A percentile compares a stretch with the other conserved stretches of the same genome.
These are phyloP conservation scores for Cololabis saira DNA, from an alignment of 2,113 vertebrate genomes.

Conservation along the genomic window DNA sequence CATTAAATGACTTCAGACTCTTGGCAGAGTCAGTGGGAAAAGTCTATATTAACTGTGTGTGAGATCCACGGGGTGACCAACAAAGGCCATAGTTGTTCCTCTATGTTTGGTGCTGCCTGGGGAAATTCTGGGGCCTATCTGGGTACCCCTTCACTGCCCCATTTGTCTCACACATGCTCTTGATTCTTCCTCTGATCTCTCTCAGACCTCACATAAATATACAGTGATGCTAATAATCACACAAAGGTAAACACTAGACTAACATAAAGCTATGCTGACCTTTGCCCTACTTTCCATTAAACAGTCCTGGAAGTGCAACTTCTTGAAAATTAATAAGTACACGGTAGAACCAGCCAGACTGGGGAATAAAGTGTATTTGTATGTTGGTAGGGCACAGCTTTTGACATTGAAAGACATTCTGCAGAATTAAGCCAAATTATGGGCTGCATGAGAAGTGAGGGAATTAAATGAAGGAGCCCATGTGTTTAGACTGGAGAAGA, in stretches of 20 bases:
- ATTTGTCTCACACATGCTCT: constrained; percentile 46
- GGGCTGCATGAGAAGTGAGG: neutral
- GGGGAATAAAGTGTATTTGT: constrained; percentile 11
- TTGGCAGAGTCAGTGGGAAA: constrained; percentile 83
- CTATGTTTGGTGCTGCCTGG: constrained; percentile 59
- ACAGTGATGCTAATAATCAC: constrained; percentile 24
- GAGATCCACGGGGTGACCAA: constrained; percentile 79
- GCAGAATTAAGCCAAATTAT: constrained; percentile 21
- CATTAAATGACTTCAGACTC: constrained; percentile 86
- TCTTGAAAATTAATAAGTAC: constrained; percentile 23
- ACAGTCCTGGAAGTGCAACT: constrained; percentile 9
- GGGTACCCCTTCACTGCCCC: constrained; percentile 59
- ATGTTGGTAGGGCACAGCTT: constrained; percentile 1
- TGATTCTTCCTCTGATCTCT: constrained; percentile 1
- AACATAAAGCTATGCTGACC: constrained; percentile 42
- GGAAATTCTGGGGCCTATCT: constrained; percentile 61
- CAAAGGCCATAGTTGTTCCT: constrained; percentile 79
- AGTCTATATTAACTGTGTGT: constrained; percentile 84
- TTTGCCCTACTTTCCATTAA: constrained; percentile 58
- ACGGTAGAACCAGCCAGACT: neutral
- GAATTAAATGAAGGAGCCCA: neutral
- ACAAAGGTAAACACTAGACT: constrained; percentile 19
- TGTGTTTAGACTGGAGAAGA: constrained; percentile 34
- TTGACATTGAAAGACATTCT: constrained; percentile 7
- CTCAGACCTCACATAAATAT: constrained; percentile 18